A percentile compares a stretch with the other conserved stretches of the same genome.
Evolutionary conservation across 1,140 invertebrate genomes (phyloP).

Genomic region (Monomorium pharaonis): DNA sequence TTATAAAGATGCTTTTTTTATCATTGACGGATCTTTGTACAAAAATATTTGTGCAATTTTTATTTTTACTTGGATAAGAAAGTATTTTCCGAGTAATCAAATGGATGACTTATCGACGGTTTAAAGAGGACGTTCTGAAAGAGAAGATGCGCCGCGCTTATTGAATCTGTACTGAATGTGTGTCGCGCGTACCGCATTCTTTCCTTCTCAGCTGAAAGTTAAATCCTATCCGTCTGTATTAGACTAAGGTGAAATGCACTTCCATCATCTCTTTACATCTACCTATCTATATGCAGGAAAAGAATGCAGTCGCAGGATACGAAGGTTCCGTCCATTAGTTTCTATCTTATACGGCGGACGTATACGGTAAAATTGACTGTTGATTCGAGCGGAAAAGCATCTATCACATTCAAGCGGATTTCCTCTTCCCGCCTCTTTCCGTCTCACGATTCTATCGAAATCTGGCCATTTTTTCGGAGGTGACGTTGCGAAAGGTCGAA

Average conservation of each 20-base stretch:
- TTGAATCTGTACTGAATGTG: neutral
- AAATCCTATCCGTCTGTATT: constrained; percentile 67
- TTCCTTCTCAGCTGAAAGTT: constrained; percentile 59
- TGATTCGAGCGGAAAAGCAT: constrained; percentile 59
- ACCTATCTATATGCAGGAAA: neutral
- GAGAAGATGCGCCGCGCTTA: neutral
- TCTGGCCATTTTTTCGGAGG: constrained; percentile 25
- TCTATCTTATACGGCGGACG: constrained; percentile 10
- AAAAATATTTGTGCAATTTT: neutral
- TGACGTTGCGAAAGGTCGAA: constrained; percentile 44
- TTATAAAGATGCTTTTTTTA: neutral
- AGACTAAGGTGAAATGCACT: constrained; percentile 63
- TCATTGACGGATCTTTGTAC: neutral
- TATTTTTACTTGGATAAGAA: neutral
- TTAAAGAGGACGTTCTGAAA: neutral
- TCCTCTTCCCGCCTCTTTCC: neutral
- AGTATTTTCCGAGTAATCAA: neutral
- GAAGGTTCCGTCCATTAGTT: constrained; percentile 48
- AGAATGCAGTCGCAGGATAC: constrained; percentile 32
- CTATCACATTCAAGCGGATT: constrained; percentile 52
- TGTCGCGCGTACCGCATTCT: neutral
- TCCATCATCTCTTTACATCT: constrained; percentile 37
- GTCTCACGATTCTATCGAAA: constrained; percentile 31
- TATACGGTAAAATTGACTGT: constrained; percentile 51
- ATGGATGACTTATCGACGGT: constrained; percentile 16